Evolutionary conservation across 1,140 invertebrate genomes (phyloP).

Genomic region (Leptinotarsa defecta): DNA sequence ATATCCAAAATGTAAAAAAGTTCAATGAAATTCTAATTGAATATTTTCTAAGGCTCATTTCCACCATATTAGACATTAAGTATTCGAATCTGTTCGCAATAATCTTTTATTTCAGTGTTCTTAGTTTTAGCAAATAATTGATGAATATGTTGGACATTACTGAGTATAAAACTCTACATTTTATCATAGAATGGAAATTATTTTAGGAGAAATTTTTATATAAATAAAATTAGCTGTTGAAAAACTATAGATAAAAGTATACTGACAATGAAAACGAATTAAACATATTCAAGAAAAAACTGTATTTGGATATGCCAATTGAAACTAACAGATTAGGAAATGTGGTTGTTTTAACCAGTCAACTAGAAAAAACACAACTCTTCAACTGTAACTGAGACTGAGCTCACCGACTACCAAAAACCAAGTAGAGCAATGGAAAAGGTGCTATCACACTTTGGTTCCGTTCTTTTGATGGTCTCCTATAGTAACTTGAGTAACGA

Average conservation of each 20-base stretch:
- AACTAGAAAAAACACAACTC: too few species aligned
- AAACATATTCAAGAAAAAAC: neutral
- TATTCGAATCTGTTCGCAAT: neutral
- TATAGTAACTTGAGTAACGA: conserved; percentile 64
- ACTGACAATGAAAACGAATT: too few species aligned
- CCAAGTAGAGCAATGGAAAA: neutral
- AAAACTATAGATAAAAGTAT: too few species aligned
- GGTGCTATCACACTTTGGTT: conserved; percentile 47
- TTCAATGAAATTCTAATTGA: conserved; percentile 6
- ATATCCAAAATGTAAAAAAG: neutral
- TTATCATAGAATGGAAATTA: too few species aligned
- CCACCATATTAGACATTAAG: neutral
- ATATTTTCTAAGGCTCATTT: neutral
- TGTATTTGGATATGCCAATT: neutral
- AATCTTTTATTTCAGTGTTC: too few species aligned
- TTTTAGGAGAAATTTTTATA: too few species aligned
- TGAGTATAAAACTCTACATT: too few species aligned
- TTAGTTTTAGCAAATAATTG: too few species aligned
- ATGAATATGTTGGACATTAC: too few species aligned
- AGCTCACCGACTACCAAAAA: neutral
- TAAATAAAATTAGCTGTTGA: too few species aligned
- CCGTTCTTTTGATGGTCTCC: conserved; percentile 55
- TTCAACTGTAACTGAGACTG: too few species aligned
- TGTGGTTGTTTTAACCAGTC: too few species aligned
- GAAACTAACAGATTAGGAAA: neutral